Percentiles rank a stretch among this genome's conserved stretches.
Conservation (phyloP, 2,113 vertebrate genomes). For the Tychaedon coryphoeus region DNA sequence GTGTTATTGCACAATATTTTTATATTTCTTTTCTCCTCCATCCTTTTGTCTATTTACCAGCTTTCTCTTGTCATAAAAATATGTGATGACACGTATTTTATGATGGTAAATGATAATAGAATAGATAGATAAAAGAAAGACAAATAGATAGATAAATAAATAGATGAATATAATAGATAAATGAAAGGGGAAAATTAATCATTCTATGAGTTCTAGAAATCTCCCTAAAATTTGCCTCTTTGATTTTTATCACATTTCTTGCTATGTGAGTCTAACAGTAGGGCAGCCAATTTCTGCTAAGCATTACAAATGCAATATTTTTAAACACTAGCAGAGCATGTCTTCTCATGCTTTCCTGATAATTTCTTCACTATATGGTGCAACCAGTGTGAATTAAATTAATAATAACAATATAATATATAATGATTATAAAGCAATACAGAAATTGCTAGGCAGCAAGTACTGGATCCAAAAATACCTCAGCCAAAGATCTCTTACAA, state of each 20-base stretch:
- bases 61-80: not conserved
- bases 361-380: not conserved
- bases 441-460: not conserved
- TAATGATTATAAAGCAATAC: not conserved
- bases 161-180: not conserved
- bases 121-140: no score
- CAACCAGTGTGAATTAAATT: not conserved
- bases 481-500: not conserved
- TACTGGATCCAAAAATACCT: not conserved
- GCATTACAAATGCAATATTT: not conserved
- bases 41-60: not conserved
- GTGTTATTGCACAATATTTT: not conserved
- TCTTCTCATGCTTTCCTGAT: not conserved
- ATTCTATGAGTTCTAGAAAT: not conserved
- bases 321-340: not conserved
- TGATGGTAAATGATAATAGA: no score
- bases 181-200: not conserved
- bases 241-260: not conserved
- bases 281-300: not conserved
- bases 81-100: no score
- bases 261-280: not conserved
- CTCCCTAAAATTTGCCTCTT: not conserved
- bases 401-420: not conserved
- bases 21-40: not conserved
- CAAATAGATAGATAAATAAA: no score